phyloP scores from a whole-genome alignment of 2,797 vertebrate genomes.

The Otus scops region DNA sequence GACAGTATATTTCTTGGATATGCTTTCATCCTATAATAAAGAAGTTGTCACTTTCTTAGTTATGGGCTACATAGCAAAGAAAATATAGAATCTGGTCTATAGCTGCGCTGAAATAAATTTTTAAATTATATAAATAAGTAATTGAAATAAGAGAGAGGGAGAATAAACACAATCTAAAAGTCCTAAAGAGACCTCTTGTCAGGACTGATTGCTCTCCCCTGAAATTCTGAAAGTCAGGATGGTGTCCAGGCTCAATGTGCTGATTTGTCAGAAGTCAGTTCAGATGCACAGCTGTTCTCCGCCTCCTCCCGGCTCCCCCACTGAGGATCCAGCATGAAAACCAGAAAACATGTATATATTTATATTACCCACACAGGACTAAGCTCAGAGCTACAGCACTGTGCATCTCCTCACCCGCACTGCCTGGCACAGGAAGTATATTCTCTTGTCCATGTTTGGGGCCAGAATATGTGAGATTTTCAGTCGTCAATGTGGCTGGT shows the following conservation, averaged over 20 bases:
- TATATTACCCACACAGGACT: background rate
- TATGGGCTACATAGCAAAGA: background rate
- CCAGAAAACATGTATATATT: background rate
- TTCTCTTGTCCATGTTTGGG: background rate
- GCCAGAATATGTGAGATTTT: background rate
- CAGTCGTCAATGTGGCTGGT: accelerated
- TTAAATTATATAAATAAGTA: background rate
- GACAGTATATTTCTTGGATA: background rate
- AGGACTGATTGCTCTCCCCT: background rate
- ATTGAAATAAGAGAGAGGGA: background rate
- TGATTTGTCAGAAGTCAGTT: background rate
- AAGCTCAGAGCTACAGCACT: background rate
- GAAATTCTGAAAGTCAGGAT: background rate
- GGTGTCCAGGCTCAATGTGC: background rate
- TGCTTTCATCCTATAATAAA: background rate
- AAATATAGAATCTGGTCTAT: background rate
- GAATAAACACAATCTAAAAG: background rate
- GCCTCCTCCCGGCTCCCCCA: background rate
- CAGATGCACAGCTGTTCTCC: background rate
- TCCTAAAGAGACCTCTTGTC: background rate
- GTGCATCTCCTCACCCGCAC: background rate
- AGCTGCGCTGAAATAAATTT: background rate
- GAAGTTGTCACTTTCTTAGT: background rate
- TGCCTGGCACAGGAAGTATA: background rate
- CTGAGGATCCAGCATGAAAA: background rate